Base-by-base conservation (phyloP, 2,888 invertebrate genomes). In the Erpobdella octoculata region DNA sequence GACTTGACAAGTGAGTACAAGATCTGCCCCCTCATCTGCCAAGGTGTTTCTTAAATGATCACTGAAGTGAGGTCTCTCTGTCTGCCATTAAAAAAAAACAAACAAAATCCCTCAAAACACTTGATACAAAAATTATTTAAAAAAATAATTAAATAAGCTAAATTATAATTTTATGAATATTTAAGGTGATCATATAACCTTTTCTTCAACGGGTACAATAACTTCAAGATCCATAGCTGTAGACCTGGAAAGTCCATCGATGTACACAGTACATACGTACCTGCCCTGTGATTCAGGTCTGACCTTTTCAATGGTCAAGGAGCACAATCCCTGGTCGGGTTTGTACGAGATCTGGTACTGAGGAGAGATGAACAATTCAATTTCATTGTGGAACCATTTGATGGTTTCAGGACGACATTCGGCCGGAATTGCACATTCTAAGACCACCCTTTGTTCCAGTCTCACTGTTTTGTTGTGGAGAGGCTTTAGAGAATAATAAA, bases 1-100 rank as follows among this genome's bases (percentile, higher is more conserved):
- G 0, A 92, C 94, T 72, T 89, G 87, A 80, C 95, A 95, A 83
- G 93, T 89, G 72, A 95, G 86, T 81, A 88, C 86, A 0, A 89
- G 87, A 0, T 88, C 84, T 78, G 88, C 85, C 76, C 90, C 87
- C 83, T 90, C 89, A 76, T 87, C 84, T 2, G 89, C 91, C 81
- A 91, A 91, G 0, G 90, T 87, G 79, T 91, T 89, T 72, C 88
- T 87, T 0, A 92, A 89, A 0, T 87, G 83, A 8, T 91, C 88
- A 48, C 88, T 88, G 76, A 94, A 91, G 77, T 89, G 89, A 0
- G 94, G 94, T 0, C 90, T 88, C 69, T 38, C 21, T 33, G 38
- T 21, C 66, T 46, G 46, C 2, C 18, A n/a, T 3, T n/a, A 46
- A 5, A 3, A 3, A 2, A 25, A 3, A 69, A 69, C 35, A 25